Evolutionary conservation across 2,888 invertebrate species (phyloP).

Genomic region (Drosophila helvetica): DNA sequence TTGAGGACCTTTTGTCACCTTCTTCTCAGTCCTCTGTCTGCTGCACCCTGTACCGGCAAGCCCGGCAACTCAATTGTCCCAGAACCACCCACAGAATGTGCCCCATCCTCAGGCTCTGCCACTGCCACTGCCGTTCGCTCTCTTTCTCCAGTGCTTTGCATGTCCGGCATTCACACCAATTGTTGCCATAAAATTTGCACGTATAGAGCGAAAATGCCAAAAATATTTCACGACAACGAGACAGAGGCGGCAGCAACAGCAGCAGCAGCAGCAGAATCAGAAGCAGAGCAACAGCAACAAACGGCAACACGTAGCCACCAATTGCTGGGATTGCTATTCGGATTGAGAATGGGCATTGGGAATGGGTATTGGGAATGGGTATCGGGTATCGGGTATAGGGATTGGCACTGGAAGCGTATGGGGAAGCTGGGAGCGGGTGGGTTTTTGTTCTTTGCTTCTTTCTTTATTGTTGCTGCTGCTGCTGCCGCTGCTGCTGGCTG

Average conservation of each 20-base stretch:
- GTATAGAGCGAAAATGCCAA: slow-evolving; percentile 74
- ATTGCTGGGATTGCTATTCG: slow-evolving; percentile 60
- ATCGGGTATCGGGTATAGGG: neutral
- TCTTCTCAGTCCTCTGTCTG: slow-evolving; percentile 32
- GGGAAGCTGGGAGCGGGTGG: slow-evolving; percentile 53
- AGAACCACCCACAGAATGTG: slow-evolving; percentile 27
- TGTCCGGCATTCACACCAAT: slow-evolving; percentile 80
- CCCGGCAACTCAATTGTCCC: slow-evolving; percentile 42
- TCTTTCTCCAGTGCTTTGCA: slow-evolving; percentile 43
- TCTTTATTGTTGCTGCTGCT: slow-evolving; percentile 14
- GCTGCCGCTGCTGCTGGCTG: slow-evolving; percentile 1
- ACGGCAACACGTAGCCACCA: slow-evolving; percentile 78
- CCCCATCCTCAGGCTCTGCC: slow-evolving; percentile 16
- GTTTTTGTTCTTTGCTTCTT: slow-evolving; percentile 29
- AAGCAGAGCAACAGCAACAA: slow-evolving; percentile 61
- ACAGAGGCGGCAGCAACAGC: slow-evolving; percentile 36
- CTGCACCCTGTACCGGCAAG: slow-evolving; percentile 41
- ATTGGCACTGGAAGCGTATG: neutral
- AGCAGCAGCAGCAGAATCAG: slow-evolving; percentile 32
- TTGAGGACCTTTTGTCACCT: slow-evolving; percentile 30
- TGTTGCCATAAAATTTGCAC: slow-evolving; percentile 77
- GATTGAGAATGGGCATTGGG: neutral
- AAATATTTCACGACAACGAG: slow-evolving; percentile 71
- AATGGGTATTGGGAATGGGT: slow-evolving; percentile 1
- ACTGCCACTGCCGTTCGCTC: slow-evolving; percentile 5